These are phyloP conservation scores for Hylaeus anthracinus DNA, from an alignment of 1,140 invertebrate genomes.

Conservation along the genomic window DNA sequence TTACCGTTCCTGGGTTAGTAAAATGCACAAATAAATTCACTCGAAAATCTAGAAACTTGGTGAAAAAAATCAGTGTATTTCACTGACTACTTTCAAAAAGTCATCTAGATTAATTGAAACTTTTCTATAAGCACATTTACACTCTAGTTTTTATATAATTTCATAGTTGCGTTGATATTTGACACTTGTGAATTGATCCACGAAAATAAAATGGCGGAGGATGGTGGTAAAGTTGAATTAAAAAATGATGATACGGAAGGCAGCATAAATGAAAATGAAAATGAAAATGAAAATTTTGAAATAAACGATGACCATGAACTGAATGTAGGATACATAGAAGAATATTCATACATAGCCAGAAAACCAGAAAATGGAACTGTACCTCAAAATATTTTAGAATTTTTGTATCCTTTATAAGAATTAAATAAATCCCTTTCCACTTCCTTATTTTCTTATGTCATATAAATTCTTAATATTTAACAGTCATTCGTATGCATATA, in stretches of 20 bases:
- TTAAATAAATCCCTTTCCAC: neutral
- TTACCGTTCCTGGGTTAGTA: constrained; percentile 25
- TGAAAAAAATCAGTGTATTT: neutral
- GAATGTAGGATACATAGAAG: constrained; percentile 3
- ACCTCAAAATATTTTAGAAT: constrained; percentile 69
- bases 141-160: neutral
- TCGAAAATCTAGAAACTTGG: neutral
- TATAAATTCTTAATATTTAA: constrained; percentile 38
- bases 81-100: neutral
- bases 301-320: constrained; percentile 54
- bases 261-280: neutral
- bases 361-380: constrained; percentile 65
- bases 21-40: neutral
- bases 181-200: neutral
- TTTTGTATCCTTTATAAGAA: constrained; percentile 74
- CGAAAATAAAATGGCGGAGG: constrained; percentile 24
- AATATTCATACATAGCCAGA: constrained; percentile 62
- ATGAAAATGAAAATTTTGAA: constrained; percentile 82
- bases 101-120: neutral
- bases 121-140: neutral
- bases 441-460: neutral
- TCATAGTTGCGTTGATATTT: neutral
- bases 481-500: constrained; percentile 93
- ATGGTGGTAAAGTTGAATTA: constrained; percentile 29
- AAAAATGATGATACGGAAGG: neutral